These are phyloP conservation scores for Euzophera pinguis DNA, from an alignment of 2,888 invertebrate species.

Conservation along the genomic window DNA sequence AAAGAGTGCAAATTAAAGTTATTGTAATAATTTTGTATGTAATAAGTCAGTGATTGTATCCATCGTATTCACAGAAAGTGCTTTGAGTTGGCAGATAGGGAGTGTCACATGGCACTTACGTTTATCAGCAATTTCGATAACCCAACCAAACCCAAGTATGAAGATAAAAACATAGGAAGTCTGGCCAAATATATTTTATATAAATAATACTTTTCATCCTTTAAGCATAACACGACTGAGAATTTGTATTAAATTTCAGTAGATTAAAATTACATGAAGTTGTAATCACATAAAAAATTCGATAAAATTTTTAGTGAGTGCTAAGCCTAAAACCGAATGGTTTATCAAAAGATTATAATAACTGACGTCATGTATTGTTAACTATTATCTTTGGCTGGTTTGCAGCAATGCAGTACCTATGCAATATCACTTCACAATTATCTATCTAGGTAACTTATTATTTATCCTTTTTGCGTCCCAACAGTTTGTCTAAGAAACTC, in stretches of 20 bases:
- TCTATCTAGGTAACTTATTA: constrained; percentile 30
- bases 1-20: too few relatives aligned
- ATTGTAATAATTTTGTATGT: too few relatives aligned
- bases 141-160: constrained; percentile 56
- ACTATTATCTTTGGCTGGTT: constrained; percentile 67
- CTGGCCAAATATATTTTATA: constrained; percentile 56
- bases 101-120: constrained; percentile 72
- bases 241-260: background rate
- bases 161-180: constrained; percentile 69
- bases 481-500: constrained; percentile 70
- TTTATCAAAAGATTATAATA: constrained; percentile 28
- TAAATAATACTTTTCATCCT: constrained; percentile 30
- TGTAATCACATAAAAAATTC: too few relatives aligned
- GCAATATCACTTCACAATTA: constrained; percentile 42
- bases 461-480: constrained; percentile 67
- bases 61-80: constrained; percentile 4
- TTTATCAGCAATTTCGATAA: constrained; percentile 68
- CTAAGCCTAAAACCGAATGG: constrained; percentile 20
- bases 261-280: too few relatives aligned
- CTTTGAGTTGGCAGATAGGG: constrained; percentile 53
- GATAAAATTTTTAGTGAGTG: constrained; percentile 3
- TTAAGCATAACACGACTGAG: background rate
- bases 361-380: constrained; percentile 56
- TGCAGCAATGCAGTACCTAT: constrained; percentile 45
- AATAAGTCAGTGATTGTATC: too few relatives aligned